These are phyloP conservation scores for Meda fulgida DNA, from an alignment of 2,797 vertebrate genomes.

Conservation along the genomic window DNA sequence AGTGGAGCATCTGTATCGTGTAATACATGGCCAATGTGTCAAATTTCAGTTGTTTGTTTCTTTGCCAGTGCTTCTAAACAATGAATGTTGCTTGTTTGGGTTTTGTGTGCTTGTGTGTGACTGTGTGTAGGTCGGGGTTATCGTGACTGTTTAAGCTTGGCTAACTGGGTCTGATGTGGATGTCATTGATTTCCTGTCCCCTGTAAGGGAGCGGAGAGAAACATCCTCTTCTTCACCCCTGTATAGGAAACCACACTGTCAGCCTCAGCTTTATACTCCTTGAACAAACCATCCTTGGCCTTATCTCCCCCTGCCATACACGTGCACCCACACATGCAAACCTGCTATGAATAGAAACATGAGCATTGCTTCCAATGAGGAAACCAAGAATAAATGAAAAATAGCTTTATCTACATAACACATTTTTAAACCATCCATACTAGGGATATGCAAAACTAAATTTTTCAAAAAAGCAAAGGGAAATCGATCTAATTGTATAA, in stretches of 20 bases:
- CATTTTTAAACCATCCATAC: neutral
- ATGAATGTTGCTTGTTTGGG: neutral
- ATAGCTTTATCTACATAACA: neutral
- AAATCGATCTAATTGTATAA: neutral
- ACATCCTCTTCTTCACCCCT: constrained; percentile 11
- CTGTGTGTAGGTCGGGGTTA: constrained; percentile 14
- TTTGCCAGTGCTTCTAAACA: neutral
- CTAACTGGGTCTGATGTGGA: constrained; percentile 31
- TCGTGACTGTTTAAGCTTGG: neutral
- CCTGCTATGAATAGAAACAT: neutral
- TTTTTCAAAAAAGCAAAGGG: neutral
- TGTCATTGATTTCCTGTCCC: constrained; percentile 48
- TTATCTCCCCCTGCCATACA: constrained; percentile 22
- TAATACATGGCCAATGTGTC: neutral
- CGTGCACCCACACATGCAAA: neutral
- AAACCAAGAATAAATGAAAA: neutral
- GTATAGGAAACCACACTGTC: constrained; percentile 29
- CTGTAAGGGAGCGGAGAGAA: constrained; percentile 6
- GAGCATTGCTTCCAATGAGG: neutral
- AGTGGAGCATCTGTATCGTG: neutral
- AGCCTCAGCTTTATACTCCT: constrained; percentile 18
- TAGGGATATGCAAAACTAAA: neutral
- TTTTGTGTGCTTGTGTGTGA: neutral
- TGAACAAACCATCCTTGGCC: constrained; percentile 16
- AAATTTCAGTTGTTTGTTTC: neutral